Evolutionary conservation across 1,140 invertebrate species (phyloP), one percentile per base, ranked within the genome.

Genomic region (Proales similis): DNA sequence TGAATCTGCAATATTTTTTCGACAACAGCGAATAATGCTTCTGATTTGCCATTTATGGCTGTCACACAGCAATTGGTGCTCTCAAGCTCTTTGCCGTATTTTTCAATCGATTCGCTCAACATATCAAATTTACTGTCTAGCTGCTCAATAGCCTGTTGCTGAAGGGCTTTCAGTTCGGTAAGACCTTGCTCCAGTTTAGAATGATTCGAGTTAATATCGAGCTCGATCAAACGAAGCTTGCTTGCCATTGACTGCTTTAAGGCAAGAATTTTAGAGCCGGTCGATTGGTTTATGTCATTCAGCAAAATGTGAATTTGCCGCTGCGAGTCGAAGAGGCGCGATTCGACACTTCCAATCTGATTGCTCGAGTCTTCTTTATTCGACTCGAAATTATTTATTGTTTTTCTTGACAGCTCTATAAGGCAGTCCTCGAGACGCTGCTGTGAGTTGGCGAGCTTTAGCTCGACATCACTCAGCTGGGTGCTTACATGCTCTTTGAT

Each of bases 381-480:
- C 30, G 36, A 11, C 45, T 57, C 51, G 30, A 57, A 57, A 14
- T 57, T 57, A 27, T 57, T 57, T 3, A 42, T 57, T 39, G 51
- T 57, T 24, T 57, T 57, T 2, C 51, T 7, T 5, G 51, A 57
- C 51, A 57, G 39, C 32, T 57, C 51, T 20, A 57, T 42, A n/a
- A 57, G 20, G 22, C 51, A 57, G 17, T 57, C 51, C 32, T 57
- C 51, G n/a, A 57, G 29, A 42, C 51, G 17, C 19, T 57, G 51
- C 27, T 57, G 51, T 17, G 51, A 57, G 45, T 57, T 57, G 19
- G 51, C 45, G 3, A 57, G 20, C 20, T 57, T 57, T 17, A 26
- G 39, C 24, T 57, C 51, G 1, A 57, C 51, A 57, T 57, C 51
- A 7, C 26, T n/a, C 20, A 57, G 39, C 30, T 57, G 51, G 32